Base-by-base conservation (phyloP, 2,797 vertebrate genomes). In the Arrhamphus sclerolepis region DNA sequence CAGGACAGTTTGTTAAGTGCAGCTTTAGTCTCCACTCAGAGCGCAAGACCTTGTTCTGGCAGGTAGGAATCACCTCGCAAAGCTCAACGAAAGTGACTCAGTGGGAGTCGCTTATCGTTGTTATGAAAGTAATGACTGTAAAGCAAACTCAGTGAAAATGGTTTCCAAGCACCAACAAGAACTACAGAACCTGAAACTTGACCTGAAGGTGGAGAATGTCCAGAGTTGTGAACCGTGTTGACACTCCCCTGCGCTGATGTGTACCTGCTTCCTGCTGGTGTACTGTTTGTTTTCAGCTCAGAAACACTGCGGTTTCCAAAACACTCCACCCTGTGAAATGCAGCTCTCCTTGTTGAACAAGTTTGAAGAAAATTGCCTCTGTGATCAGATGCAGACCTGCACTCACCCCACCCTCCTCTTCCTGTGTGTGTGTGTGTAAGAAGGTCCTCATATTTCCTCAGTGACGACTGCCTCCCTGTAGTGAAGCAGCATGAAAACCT, bases 311-410 rank as follows among this genome's bases (percentile, higher is more conserved):
- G 47, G 72, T 62, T 64, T 64, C 5, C 10, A 22, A 21, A 38
- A 40, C 63, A 43, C 80, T 73, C 81, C 76, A 20, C 81, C 81
- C 77, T 64, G 55, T 51, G 60, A 84, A 90, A 87, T 89, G 85
- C 24, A 17, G 73, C 66, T 56, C 14, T 75, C 62, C 89, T 80
- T 13, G 89, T 86, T 78, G 1, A 56, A 75, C 84, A 0, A 41
- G 86, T 88, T 80, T 78, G 51, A 20, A 43, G 29, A 58, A 59
- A 40, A 44, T 18, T 17, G 43, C 34, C 4, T 11, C 11, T 14
- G 34, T 49, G 29, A 29, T 28, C 19, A 22, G 9, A 39, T 31
- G 17, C 17, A 48, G 51, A 46, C 44, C 41, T 39, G 55, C 55
- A 51, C 49, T 57, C 4, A 10, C 76, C 66, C 49, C 57, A 63